phyloP scores from a whole-genome alignment of 2,113 vertebrate genomes.

The Sciurus niger region DNA sequence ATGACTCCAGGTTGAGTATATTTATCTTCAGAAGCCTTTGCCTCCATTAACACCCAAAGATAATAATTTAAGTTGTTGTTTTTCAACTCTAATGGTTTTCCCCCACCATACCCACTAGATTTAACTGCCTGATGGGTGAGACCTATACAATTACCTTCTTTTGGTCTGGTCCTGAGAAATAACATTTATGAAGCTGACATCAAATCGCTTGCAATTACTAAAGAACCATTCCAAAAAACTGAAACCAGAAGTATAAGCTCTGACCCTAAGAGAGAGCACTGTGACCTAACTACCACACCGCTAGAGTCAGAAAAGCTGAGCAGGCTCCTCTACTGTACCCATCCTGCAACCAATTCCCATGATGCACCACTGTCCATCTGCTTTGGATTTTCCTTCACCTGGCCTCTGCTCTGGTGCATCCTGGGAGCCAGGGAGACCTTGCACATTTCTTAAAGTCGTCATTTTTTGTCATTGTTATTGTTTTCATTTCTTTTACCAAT shows the following conservation, averaged over 20 bases:
- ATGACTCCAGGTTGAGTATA: neutral
- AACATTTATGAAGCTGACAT: neutral
- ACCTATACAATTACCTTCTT: neutral
- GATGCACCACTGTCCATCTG: neutral
- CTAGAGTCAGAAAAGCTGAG: neutral
- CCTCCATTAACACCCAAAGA: constrained; percentile 11
- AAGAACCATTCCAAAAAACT: neutral
- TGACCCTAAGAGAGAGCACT: neutral
- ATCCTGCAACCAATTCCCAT: neutral
- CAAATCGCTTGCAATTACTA: neutral
- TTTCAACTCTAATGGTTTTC: neutral
- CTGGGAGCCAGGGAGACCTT: neutral
- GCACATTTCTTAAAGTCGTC: too few species aligned
- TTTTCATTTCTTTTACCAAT: too few species aligned
- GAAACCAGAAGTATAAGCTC: neutral
- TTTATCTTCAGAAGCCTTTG: neutral
- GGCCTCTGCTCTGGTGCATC: neutral
- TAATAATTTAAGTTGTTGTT: neutral
- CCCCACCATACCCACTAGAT: neutral
- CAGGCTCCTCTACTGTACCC: neutral
- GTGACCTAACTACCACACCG: neutral
- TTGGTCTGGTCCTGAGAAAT: neutral
- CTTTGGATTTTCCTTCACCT: neutral
- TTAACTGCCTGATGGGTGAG: neutral
- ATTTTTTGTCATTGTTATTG: too few species aligned